Conservation (phyloP, 2,113 vertebrate genomes). For the Mohoua ochrocephala region DNA sequence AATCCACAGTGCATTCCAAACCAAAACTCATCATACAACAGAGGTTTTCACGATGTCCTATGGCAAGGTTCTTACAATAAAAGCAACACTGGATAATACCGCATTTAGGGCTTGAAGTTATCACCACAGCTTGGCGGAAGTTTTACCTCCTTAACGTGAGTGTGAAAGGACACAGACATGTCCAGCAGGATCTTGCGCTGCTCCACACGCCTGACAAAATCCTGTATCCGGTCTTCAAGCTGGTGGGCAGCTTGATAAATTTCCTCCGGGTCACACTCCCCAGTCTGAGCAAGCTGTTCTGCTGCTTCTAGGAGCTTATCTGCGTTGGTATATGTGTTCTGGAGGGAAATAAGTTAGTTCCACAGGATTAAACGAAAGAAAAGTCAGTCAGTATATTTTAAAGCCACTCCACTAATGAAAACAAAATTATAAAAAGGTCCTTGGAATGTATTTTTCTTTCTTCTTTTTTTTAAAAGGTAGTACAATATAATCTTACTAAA, state of each 20-base stretch:
- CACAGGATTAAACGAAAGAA: background rate
- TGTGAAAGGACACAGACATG: constrained; percentile 98
- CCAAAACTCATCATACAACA: background rate
- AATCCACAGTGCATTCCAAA: background rate
- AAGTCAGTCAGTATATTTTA: background rate
- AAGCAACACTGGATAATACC: background rate
- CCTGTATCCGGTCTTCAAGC: constrained; percentile 94
- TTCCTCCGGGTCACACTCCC: constrained; percentile 96
- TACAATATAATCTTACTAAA: background rate
- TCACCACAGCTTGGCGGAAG: background rate
- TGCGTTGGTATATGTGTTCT: constrained; percentile 98
- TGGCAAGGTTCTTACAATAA: background rate
- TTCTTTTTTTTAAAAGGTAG: background rate
- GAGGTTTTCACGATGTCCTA: background rate
- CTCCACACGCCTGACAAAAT: constrained; percentile 95
- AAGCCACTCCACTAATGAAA: background rate
- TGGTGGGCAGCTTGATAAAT: constrained; percentile 98
- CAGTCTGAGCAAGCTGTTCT: constrained; percentile 94
- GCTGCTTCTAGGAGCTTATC: constrained; percentile 96
- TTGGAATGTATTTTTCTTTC: background rate
- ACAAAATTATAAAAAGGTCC: background rate
- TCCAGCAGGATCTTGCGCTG: constrained; percentile 95
- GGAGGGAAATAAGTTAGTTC: background rate
- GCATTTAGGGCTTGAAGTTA: background rate
- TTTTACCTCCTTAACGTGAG: constrained; percentile 94